Evolutionary conservation across 2,888 invertebrate species (phyloP).

Genomic region (Mechanitis messenoides): DNA sequence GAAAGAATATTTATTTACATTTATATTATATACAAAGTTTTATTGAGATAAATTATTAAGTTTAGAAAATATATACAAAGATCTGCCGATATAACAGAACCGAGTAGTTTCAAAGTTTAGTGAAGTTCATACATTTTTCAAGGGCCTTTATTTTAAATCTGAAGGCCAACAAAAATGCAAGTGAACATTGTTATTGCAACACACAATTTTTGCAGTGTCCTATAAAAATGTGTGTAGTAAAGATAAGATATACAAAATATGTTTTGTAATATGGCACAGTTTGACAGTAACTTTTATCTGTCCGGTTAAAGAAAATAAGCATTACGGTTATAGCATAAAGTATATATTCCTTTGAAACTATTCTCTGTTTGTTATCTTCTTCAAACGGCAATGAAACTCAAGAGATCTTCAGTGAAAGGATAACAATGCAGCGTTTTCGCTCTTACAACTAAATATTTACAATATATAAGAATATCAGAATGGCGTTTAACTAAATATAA

Average conservation of each 20-base stretch:
- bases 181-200: conserved; percentile 41
- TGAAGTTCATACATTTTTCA: conserved; percentile 61
- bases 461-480: conserved; percentile 24
- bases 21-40: conserved; percentile 26
- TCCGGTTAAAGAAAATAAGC: neutral
- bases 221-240: conserved; percentile 70
- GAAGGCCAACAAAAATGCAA: conserved; percentile 69
- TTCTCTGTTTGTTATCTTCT: conserved; percentile 55
- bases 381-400: conserved; percentile 70
- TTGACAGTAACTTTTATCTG: conserved; percentile 18
- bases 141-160: conserved; percentile 53
- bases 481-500: neutral
- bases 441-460: conserved; percentile 48
- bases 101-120: conserved; percentile 48
- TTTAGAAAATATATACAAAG: conserved; percentile 68
- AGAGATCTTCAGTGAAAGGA: conserved; percentile 77
- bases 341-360: conserved; percentile 46
- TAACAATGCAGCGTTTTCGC: conserved; percentile 69
- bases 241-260: conserved; percentile 24
- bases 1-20: conserved; percentile 25
- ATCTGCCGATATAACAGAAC: conserved; percentile 68
- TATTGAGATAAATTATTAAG: conserved; percentile 46
- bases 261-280: conserved; percentile 44
- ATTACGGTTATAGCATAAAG: neutral
- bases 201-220: conserved; percentile 71